Base-by-base conservation (phyloP, 2,797 vertebrate species). In the Myripristis murdjan region DNA sequence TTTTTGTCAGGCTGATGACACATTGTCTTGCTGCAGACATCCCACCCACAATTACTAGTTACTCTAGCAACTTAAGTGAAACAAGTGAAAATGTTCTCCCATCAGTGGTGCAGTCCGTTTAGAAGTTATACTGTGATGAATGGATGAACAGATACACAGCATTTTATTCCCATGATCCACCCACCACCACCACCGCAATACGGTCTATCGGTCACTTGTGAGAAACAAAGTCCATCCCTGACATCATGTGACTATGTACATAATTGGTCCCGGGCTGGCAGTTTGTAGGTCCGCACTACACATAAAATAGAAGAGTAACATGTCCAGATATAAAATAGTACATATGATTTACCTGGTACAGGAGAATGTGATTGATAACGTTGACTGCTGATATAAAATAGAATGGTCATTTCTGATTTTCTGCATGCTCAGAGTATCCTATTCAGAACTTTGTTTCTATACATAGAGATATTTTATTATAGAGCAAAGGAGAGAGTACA, bases 221-320 rank as follows among this genome's bases (percentile, higher is more conserved):
- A 39, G 11, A 44, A 44, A 44, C 43, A 44, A 59, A 31, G 47
- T 70, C n/a, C n/a, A 14, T 43, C 41, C 54, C n/a, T 57, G 51
- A 68, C 64, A 49, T 60, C 24, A 22, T 18, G 35, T 16, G 14
- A 59, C 53, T 62, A n/a, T 14, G 31, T 43, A 22, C 14, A 68
- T 26, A 55, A 35, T 10, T 64, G 58, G 74, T 28, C 18, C 28
- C 22, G 26, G 53, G 22, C 24, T 24, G 23, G 20, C 26, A 11
- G n/a, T 48, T 24, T 20, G 7, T 31, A 55, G 24, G 16, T 20
- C 54, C 1, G 20, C 26, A 52, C 35, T n/a, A 14, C 12, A 47
- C 58, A 46, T 46, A 15, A 2, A 1, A 12, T 5, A 31, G 26
- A 53, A 26, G 11, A 69, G 43, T 49, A 10, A 31, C 35, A 18